Percentiles rank a stretch among this genome's conserved stretches.
Evolutionary conservation across 2,797 vertebrate species (phyloP).

Genomic region (Catamblyrhynchus diadema): DNA sequence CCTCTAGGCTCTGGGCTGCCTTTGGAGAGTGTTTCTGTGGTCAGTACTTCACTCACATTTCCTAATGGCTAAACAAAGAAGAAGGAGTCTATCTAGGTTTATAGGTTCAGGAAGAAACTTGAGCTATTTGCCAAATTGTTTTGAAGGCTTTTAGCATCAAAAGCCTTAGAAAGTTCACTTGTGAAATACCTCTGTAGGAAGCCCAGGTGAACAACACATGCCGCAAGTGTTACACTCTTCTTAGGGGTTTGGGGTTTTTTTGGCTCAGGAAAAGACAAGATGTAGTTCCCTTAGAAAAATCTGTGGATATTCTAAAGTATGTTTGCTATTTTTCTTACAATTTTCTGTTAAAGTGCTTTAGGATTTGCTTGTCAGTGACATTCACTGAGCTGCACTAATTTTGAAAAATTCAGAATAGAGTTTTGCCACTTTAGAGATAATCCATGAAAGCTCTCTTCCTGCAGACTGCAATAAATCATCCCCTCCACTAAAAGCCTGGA

Average conservation of each 20-base stretch:
- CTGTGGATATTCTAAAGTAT: neutral
- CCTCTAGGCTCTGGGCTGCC: neutral
- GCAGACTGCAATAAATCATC: slow-evolving; percentile 79
- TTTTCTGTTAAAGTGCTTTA: slow-evolving; percentile 11
- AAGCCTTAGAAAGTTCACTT: neutral
- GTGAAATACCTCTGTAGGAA: slow-evolving; percentile 28
- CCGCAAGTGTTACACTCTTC: neutral
- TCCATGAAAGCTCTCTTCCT: slow-evolving; percentile 77
- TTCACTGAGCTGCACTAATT: slow-evolving; percentile 75
- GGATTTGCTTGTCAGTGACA: slow-evolving; percentile 65
- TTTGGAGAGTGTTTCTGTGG: neutral
- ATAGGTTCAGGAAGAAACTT: neutral
- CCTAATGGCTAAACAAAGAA: neutral
- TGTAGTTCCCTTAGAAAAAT: neutral
- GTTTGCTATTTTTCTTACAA: slow-evolving; percentile 35
- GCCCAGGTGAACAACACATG: neutral
- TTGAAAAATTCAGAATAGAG: slow-evolving; percentile 76
- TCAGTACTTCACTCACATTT: neutral
- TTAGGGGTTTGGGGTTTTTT: neutral
- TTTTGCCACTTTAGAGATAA: slow-evolving; percentile 82
- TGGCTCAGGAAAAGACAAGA: neutral
- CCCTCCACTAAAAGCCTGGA: slow-evolving; percentile 75
- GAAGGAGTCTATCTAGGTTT: neutral
- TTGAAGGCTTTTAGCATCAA: neutral
- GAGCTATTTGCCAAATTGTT: neutral